Evolutionary conservation across 2,113 vertebrate species (phyloP).

Genomic region (Seriola aureovittata): DNA sequence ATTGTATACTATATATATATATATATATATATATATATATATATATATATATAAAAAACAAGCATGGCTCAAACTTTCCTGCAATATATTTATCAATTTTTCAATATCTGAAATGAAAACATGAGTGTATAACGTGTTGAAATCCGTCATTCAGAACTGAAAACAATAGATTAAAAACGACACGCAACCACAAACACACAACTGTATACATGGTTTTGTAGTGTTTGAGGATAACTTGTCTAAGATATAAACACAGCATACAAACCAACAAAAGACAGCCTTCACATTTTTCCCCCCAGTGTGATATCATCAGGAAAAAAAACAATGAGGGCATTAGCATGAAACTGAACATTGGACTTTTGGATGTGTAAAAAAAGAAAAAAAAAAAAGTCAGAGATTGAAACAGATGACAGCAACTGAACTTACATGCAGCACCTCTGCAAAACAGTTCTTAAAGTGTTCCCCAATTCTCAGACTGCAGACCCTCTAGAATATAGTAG

Average conservation of each 20-base stretch:
- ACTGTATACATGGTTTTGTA: background rate
- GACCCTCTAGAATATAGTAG: constrained; percentile 3
- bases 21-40: too few relatives aligned
- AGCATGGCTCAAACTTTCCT: background rate
- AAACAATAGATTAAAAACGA: background rate
- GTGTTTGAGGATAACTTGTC: too few relatives aligned
- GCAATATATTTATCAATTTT: too few relatives aligned
- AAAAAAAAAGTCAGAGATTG: too few relatives aligned
- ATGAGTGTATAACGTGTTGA: background rate
- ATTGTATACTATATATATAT: too few relatives aligned
- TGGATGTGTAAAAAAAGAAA: background rate
- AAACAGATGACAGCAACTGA: too few relatives aligned
- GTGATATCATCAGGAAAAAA: background rate
- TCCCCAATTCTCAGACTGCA: background rate
- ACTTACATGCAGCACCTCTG: background rate
- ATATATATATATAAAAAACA: background rate
- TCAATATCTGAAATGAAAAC: too few relatives aligned
- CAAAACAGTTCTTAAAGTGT: constrained; percentile 7
- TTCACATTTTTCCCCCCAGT: too few relatives aligned
- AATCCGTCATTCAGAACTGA: background rate
- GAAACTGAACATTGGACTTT: background rate
- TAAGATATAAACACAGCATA: too few relatives aligned
- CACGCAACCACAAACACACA: too few relatives aligned
- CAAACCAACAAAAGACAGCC: too few relatives aligned
- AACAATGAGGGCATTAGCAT: background rate